Base-by-base conservation (phyloP, 2,797 vertebrate genomes). In the Tiaroga cobitis region DNA sequence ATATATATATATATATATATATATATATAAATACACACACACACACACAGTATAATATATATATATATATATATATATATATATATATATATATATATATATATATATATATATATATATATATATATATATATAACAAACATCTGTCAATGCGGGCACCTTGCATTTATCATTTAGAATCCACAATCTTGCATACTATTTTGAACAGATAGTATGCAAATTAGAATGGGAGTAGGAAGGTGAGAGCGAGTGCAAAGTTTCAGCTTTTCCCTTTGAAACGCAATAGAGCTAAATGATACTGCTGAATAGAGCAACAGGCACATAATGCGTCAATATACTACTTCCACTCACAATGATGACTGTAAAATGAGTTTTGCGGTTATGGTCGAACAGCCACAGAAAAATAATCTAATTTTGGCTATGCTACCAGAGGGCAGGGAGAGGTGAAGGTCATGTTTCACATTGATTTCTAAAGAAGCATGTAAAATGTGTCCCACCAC, bases 401-500 rank as follows among this genome's bases (percentile, higher is more conserved):
- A 77, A 72, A 78, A 43, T 3, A 3, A 32, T 49, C 74, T 21
- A 34, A 43, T 78, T 78, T 79, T 72, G 61, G 37, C 24, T 61
- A 61, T 61, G 67, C 24, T 32, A 32, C 84, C 77, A 37, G 69
- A 85, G 69, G 77, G 69, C 26, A 37, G 46, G 70, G 72, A 67
- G 59, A 80, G 80, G 24, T 34, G 63, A 79, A 79, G 87, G 29
- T 86, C 11, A 26, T 5, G 16, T 84, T 82, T 82, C 84, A 56
- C 8, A 85, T 68, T 34, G 72, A 83, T 74, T 85, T 88, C 73
- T 78, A 80, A 84, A 87, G 76, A 72, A 54, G 59, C 67, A 43
- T 49, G 41, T 39, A 76, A 73, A 84, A 83, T 3, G 39, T 75
- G 68, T 83, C 74, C 81, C 68, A 75, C 73, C 76, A 81, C 85